Conservation (phyloP, 2,888 invertebrate genomes). For the Clunio marinus region DNA sequence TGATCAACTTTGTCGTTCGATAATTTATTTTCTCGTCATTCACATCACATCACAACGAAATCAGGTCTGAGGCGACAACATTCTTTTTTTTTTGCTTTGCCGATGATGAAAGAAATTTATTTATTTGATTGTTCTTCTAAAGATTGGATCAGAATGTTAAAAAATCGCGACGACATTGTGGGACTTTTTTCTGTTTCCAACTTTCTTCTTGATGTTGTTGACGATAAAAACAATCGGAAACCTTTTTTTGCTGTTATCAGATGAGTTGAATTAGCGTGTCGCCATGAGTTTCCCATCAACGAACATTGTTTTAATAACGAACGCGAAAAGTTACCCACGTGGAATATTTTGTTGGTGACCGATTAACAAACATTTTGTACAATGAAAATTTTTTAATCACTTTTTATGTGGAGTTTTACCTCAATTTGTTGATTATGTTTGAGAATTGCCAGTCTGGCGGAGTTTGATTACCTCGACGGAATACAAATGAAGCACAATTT, state of each 20-base stretch:
- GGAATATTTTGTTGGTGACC: too few relatives aligned
- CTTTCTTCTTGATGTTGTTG: background rate
- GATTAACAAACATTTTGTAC: too few relatives aligned
- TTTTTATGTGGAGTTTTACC: background rate
- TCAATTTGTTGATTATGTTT: constrained; percentile 10
- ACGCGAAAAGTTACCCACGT: too few relatives aligned
- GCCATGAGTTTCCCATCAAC: background rate
- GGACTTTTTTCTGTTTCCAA: too few relatives aligned
- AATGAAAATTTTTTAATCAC: constrained; percentile 4
- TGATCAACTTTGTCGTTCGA: background rate
- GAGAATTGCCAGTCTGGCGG: constrained; percentile 10
- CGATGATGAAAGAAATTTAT: background rate
- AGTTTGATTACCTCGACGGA: background rate
- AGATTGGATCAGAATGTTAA: background rate
- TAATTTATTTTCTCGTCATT: background rate
- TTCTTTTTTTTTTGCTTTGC: background rate
- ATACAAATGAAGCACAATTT: constrained; percentile 1
- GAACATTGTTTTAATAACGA: background rate
- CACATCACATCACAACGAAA: background rate
- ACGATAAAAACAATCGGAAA: background rate
- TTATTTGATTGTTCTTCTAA: background rate
- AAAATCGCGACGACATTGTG: background rate
- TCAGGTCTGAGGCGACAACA: constrained; percentile 24
- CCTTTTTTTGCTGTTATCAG: constrained; percentile 2
- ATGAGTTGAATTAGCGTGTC: too few relatives aligned